Evolutionary conservation across 2,888 invertebrate species (phyloP).

Genomic region (Drosophila seclusa): DNA sequence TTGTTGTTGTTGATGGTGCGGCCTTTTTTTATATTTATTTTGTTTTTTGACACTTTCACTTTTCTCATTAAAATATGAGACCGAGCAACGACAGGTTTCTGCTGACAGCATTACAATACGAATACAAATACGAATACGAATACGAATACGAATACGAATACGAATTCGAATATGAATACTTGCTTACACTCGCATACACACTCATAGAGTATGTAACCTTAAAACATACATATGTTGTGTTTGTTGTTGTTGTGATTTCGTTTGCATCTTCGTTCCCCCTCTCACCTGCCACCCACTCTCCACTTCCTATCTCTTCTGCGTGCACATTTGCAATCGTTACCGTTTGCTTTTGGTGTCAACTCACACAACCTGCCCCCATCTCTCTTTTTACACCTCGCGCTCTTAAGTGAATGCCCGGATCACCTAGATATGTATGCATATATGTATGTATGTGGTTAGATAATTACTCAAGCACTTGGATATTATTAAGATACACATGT

Average conservation of each 20-base stretch:
- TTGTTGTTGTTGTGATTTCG: conserved; percentile 37
- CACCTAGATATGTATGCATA: background rate
- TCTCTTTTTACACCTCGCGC: background rate
- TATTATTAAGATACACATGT: background rate
- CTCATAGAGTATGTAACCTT: conserved; percentile 27
- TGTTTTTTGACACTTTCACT: conserved; percentile 78
- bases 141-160: conserved; percentile 27
- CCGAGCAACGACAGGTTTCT: conserved; percentile 57
- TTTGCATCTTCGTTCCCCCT: conserved; percentile 54
- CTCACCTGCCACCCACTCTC: too few relatives aligned
- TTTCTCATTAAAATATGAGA: conserved; percentile 81
- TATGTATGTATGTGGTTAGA: background rate
- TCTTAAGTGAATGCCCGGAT: background rate
- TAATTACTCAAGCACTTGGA: background rate
- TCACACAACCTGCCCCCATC: background rate
- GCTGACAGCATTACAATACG: conserved; percentile 53
- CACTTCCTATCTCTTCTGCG: background rate
- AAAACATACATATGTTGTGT: conserved; percentile 23
- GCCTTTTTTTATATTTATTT: conserved; percentile 34
- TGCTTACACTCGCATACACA: conserved; percentile 6
- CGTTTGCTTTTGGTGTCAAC: conserved; percentile 10
- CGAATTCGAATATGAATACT: conserved; percentile 13
- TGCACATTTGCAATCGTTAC: background rate
- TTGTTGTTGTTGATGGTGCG: conserved; percentile 30
- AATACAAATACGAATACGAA: conserved; percentile 21